Percentiles rank a stretch among this genome's conserved stretches.
Conservation (phyloP, 1,140 invertebrate species). For the Orussus abietinus region DNA sequence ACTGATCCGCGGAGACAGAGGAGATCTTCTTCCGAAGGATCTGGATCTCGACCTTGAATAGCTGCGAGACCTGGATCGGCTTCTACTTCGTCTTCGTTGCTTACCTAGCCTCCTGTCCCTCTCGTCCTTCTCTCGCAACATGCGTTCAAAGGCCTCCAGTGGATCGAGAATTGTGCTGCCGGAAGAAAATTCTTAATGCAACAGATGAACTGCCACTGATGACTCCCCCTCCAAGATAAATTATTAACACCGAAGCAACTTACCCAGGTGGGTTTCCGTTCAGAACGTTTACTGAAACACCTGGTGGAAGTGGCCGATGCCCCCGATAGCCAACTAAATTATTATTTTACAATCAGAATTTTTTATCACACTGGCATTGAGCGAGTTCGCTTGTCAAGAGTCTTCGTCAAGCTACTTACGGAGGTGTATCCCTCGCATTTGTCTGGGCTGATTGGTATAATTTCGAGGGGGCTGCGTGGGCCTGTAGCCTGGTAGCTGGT, state of each 20-base stretch:
- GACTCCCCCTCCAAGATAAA: no score
- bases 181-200: slow-evolving; percentile 18
- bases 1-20: slow-evolving; percentile 36
- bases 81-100: slow-evolving; percentile 55
- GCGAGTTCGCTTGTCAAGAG: no score
- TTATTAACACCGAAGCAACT: slow-evolving; percentile 10
- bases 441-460: slow-evolving; percentile 44
- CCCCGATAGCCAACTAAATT: slow-evolving; percentile 45
- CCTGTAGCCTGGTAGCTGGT: slow-evolving; percentile 40
- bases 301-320: slow-evolving; percentile 47
- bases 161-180: slow-evolving; percentile 74
- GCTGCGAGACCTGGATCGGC: slow-evolving; percentile 53
- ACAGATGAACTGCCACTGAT: neutral
- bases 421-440: slow-evolving; percentile 48
- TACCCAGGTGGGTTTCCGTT: slow-evolving; percentile 50
- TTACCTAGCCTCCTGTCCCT: slow-evolving; percentile 63
- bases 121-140: slow-evolving; percentile 80
- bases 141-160: slow-evolving; percentile 78
- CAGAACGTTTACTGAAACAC: slow-evolving; percentile 43
- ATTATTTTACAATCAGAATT: no score
- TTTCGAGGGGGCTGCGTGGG: slow-evolving; percentile 41
- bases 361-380: no score
- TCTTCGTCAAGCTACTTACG: slow-evolving; percentile 37
- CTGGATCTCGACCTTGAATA: slow-evolving; percentile 52
- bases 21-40: slow-evolving; percentile 45